Conservation (phyloP, 2,888 invertebrate genomes). For the Yponomeuta cagnagella region DNA sequence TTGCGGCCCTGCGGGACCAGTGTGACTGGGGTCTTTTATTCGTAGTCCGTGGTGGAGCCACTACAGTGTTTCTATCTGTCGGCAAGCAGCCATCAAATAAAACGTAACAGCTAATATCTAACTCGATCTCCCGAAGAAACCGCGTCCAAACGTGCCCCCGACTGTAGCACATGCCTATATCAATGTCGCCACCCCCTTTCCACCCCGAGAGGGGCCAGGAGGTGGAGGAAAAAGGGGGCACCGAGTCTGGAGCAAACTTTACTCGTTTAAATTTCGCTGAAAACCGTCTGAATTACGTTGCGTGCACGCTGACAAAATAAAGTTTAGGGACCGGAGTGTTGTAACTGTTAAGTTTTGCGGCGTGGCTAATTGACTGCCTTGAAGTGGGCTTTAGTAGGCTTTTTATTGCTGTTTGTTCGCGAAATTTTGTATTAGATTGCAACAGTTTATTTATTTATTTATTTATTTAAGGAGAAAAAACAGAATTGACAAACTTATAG, state of each 20-base stretch:
- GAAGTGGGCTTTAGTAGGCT: neutral
- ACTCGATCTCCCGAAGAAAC: conserved; percentile 19
- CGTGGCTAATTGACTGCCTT: conserved; percentile 39
- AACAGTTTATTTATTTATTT: too few relatives aligned
- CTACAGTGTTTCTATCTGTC: neutral
- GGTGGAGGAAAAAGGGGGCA: conserved; percentile 25
- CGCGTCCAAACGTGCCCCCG: neutral
- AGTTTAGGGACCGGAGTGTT: neutral
- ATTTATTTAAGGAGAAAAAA: too few relatives aligned
- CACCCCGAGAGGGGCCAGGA: conserved; percentile 20
- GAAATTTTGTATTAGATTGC: neutral
- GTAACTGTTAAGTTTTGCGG: conserved; percentile 46
- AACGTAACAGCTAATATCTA: neutral
- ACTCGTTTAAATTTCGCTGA: conserved; percentile 73
- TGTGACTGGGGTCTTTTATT: too few relatives aligned
- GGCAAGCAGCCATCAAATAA: neutral
- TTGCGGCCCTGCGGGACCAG: too few relatives aligned
- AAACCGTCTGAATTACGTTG: conserved; percentile 51
- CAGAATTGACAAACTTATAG: too few relatives aligned
- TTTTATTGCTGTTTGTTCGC: conserved; percentile 2
- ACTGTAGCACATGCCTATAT: conserved; percentile 51
- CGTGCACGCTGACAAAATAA: conserved; percentile 47
- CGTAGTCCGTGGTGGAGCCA: too few relatives aligned
- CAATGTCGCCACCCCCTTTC: conserved; percentile 36
- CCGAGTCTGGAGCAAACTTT: conserved; percentile 68